These are phyloP conservation scores for Bolinopsis microptera DNA, from an alignment of 37 sponge, comb jelly and placozoan genomes.

Conservation along the genomic window DNA sequence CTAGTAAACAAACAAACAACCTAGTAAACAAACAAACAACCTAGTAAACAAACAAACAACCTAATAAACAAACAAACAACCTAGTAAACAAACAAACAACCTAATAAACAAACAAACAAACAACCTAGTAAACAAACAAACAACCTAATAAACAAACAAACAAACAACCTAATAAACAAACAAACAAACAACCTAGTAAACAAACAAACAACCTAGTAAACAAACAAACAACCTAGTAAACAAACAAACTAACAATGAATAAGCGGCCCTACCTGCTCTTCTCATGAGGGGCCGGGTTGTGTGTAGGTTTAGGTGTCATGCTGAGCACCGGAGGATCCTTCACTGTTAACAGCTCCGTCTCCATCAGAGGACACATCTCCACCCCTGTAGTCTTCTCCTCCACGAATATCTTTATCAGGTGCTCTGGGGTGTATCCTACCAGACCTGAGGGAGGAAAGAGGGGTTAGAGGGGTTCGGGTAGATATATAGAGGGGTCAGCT, in stretches of 20 bases:
- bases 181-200: neutral
- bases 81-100: neutral
- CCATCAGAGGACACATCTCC: conserved; percentile 34
- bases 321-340: conserved; percentile 48
- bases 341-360: conserved; percentile 37
- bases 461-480: neutral
- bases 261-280: neutral
- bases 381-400: conserved; percentile 62
- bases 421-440: conserved; percentile 57
- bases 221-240: neutral
- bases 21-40: too few species aligned
- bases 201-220: neutral
- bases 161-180: neutral
- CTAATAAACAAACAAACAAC: neutral
- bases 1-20: too few species aligned
- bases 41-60: too few species aligned
- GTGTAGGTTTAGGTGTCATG: neutral
- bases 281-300: neutral
- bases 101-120: neutral
- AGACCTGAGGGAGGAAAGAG: conserved; percentile 9
- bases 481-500: too few species aligned
- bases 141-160: neutral
- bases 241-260: neutral
- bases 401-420: conserved; percentile 52
- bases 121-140: neutral